Percentiles rank a stretch among this genome's conserved stretches.
Conservation (phyloP, 1,140 invertebrate species). For the Teleogryllus occipitalis region DNA sequence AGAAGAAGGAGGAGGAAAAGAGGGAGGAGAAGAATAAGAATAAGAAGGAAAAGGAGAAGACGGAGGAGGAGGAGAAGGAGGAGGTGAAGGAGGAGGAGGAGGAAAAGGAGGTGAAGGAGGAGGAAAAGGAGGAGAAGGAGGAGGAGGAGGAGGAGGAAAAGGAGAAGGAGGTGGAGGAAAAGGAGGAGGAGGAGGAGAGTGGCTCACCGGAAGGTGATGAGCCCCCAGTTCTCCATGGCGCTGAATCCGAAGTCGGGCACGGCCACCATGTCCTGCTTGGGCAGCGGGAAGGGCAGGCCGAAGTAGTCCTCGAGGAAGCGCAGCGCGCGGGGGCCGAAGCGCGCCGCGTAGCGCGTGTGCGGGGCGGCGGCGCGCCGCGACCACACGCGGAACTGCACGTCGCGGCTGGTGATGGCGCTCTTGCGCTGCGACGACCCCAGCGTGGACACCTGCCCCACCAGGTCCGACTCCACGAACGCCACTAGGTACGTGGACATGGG, state of each 20-base stretch:
- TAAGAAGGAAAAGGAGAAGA: neutral
- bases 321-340: slow-evolving; percentile 40
- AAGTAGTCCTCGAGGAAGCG: slow-evolving; percentile 28
- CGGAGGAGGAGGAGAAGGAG: neutral
- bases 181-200: neutral
- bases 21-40: neutral
- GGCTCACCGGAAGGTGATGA: slow-evolving; percentile 26
- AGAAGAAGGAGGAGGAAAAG: too few relatives aligned
- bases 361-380: slow-evolving; percentile 46
- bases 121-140: neutral
- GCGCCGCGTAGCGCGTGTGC: slow-evolving; percentile 42
- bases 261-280: slow-evolving; percentile 39
- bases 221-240: slow-evolving; percentile 49
- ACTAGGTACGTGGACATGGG: slow-evolving; percentile 51
- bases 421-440: neutral
- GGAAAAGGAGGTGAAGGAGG: neutral
- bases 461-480: slow-evolving; percentile 32
- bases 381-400: slow-evolving; percentile 34
- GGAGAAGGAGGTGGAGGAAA: neutral
- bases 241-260: slow-evolving; percentile 47
- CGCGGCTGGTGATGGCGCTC: neutral
- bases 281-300: slow-evolving; percentile 24
- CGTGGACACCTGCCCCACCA: neutral
- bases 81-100: neutral
- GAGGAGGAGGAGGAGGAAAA: neutral